Conservation (phyloP, 2,113 vertebrate genomes). For the Acrocephalus kingi region DNA sequence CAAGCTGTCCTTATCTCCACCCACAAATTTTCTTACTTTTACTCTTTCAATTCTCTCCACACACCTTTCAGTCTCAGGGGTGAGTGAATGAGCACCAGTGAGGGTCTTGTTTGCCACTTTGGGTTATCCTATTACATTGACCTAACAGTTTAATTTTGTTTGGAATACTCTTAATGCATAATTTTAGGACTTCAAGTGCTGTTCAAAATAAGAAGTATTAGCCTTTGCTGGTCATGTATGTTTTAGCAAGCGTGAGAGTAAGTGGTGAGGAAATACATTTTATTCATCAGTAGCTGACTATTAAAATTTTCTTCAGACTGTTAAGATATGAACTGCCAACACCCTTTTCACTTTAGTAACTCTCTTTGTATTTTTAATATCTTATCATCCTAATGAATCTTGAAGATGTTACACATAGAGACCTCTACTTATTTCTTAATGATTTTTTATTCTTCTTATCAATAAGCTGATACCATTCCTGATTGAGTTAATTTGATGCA, state of each 20-base stretch:
- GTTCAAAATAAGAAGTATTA: not conserved
- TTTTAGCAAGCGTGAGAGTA: not conserved
- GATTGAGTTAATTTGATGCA: not conserved
- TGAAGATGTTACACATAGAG: not conserved
- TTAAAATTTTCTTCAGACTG: not conserved
- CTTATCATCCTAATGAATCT: constrained; percentile 12
- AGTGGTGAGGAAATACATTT: not conserved
- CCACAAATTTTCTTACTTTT: not conserved
- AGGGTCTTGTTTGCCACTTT: not conserved
- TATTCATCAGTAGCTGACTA: not conserved
- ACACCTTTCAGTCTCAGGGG: not conserved
- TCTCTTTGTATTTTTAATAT: constrained; percentile 21
- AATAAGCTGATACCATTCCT: constrained; percentile 3
- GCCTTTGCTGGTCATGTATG: not conserved
- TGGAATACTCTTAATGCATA: not conserved
- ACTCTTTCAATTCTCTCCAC: not conserved
- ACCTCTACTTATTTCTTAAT: not conserved
- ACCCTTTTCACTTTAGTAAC: not conserved
- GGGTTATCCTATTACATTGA: not conserved
- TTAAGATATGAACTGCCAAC: not conserved
- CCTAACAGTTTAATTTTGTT: not conserved
- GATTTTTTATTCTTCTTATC: constrained; percentile 25
- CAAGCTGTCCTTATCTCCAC: not conserved
- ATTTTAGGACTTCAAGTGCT: not conserved
- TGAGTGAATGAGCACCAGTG: not conserved